Percentiles rank a stretch among this genome's conserved stretches.
phyloP scores from a whole-genome alignment of 1,140 invertebrate genomes.

The Patella vulgata region DNA sequence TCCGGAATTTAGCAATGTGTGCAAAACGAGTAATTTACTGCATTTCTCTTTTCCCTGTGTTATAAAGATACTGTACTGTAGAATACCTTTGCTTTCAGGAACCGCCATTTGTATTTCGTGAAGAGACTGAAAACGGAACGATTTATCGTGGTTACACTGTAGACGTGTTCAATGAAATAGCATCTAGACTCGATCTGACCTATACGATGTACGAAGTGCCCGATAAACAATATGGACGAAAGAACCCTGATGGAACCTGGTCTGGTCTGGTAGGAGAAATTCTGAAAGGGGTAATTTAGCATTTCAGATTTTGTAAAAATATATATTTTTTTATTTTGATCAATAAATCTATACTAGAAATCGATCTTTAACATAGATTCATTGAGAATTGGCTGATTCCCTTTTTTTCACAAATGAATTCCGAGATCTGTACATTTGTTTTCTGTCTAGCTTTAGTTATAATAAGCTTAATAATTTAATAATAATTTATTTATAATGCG shows the following conservation, averaged over 20 bases:
- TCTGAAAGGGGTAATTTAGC: slow-evolving; percentile 30
- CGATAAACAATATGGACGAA: slow-evolving; percentile 32
- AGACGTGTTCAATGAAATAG: slow-evolving; percentile 37
- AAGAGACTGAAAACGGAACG: slow-evolving; percentile 17
- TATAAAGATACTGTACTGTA: neutral
- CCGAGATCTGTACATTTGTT: too few relatives aligned
- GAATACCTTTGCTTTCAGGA: slow-evolving; percentile 24
- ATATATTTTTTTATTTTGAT: too few relatives aligned
- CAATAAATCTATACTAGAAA: neutral
- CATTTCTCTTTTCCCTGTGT: too few relatives aligned
- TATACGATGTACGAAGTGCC: slow-evolving; percentile 25
- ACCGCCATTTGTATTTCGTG: slow-evolving; percentile 31
- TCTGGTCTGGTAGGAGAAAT: slow-evolving; percentile 42
- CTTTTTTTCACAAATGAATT: too few relatives aligned
- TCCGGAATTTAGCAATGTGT: too few relatives aligned
- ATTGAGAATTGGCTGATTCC: neutral
- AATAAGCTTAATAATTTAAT: too few relatives aligned
- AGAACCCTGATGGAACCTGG: slow-evolving; percentile 37
- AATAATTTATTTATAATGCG: too few relatives aligned
- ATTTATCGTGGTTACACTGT: slow-evolving; percentile 38
- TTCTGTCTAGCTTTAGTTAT: too few relatives aligned
- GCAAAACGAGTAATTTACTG: too few relatives aligned
- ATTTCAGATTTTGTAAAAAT: neutral
- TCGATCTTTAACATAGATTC: neutral
- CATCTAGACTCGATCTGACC: slow-evolving; percentile 18